phyloP scores from a whole-genome alignment of 2,888 invertebrate species.

The Acanthosoma haemorrhoidale region DNA sequence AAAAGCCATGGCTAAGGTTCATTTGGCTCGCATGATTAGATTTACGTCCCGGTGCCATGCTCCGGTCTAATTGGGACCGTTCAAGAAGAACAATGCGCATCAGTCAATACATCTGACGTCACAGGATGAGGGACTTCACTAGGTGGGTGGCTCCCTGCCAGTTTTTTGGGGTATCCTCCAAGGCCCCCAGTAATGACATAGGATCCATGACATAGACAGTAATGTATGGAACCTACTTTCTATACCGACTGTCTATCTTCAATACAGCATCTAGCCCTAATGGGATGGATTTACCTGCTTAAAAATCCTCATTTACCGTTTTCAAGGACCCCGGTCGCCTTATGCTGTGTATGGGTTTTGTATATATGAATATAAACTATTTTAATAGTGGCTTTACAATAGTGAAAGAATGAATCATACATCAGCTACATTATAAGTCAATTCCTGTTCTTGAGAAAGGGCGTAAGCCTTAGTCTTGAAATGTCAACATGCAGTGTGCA shows the following conservation, averaged over 20 bases:
- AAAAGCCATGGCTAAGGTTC: too few relatives aligned
- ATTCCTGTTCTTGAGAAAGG: too few relatives aligned
- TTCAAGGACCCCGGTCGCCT: neutral
- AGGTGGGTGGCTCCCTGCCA: conserved; percentile 15
- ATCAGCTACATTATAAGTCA: neutral
- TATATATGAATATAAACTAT: conserved; percentile 4
- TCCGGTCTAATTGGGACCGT: neutral
- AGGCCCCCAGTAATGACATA: neutral
- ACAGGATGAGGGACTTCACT: conserved; percentile 16
- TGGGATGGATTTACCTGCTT: neutral
- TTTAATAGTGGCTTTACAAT: neutral
- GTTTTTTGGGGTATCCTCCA: neutral
- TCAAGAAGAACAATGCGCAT: conserved; percentile 11
- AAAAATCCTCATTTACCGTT: conserved; percentile 3
- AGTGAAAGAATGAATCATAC: neutral
- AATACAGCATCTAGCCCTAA: too few relatives aligned
- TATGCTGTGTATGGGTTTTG: neutral
- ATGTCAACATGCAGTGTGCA: too few relatives aligned
- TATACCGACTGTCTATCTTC: too few relatives aligned
- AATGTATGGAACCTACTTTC: neutral
- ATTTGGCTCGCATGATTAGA: too few relatives aligned
- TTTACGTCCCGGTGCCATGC: neutral
- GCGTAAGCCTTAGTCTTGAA: too few relatives aligned
- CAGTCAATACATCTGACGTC: conserved; percentile 20
- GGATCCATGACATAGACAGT: neutral